Evolutionary conservation across 30 jellyfish, hydroid and myxozoan species (phyloP), one percentile per base, ranked within the genome.

Genomic region (Mastigias papua): DNA sequence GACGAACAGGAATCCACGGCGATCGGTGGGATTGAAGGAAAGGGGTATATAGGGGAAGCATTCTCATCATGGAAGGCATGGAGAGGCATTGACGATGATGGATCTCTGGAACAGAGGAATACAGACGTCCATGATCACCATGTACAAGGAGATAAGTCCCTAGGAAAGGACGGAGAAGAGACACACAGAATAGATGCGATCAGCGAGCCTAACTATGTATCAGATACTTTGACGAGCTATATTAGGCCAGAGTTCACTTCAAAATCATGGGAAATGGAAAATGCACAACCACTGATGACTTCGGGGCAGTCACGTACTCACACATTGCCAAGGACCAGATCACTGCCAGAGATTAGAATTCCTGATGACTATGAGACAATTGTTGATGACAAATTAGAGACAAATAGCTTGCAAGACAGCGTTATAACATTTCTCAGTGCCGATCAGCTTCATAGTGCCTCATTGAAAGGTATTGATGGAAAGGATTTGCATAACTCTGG

Each of bases 221-320:
- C 78, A 25, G 89, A 79, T 65, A 25, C 89, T 25, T 62, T 79
- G 9, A 79, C 89, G 50, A 26, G 70, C 23, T 62, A 64, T 34
- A 42, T 79, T 58, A 60, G 89, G 69, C 80, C 89, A 28, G 89
- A 79, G 15, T n/a, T 79, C 16, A 54, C 80, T 2, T 42, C 89
- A 8, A 79, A 61, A 37, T 79, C 89, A 25, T 79, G 89, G 89
- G 89, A 79, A 79, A 26, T 79, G 64, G 89, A 79, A 77, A 79
- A 72, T 48, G 89, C 89, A 19, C 89, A 79, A 70, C 89, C 89
- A 27, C 67, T 79, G 27, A 62, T 79, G 89, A 60, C 89, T 23
- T 79, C 89, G 1, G 89, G 89, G n/a, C 89, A 60, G 37, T 79
- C 89, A 32, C 89, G 89, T 22, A 79, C 89, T 0, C 89, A 79